Percentiles rank a stretch among this genome's conserved stretches.
Conservation (phyloP, 2,888 invertebrate genomes). For the Escarpia spicata region DNA sequence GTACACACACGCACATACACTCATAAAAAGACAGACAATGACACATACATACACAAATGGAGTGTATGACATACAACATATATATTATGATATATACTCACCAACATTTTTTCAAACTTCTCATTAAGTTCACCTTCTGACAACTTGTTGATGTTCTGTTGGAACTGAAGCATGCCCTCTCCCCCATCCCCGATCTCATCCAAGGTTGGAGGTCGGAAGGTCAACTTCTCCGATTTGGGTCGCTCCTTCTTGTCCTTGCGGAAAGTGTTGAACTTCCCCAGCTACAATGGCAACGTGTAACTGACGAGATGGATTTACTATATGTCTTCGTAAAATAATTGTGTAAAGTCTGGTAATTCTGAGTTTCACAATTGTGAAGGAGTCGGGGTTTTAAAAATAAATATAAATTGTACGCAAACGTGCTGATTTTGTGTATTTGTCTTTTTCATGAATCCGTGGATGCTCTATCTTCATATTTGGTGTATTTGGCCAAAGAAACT, state of each 20-base stretch:
- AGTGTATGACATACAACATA: neutral
- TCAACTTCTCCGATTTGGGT: constrained; percentile 22
- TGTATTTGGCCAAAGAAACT: too few relatives aligned
- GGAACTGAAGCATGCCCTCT: constrained; percentile 26
- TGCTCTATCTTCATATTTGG: too few relatives aligned
- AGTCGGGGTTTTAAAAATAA: too few relatives aligned
- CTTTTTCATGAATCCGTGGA: too few relatives aligned
- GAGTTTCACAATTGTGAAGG: too few relatives aligned
- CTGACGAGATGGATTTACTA: neutral
- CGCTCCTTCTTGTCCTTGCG: constrained; percentile 49
- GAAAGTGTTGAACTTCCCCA: constrained; percentile 48
- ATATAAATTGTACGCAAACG: too few relatives aligned
- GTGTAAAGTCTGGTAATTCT: neutral
- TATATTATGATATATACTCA: constrained; percentile 60
- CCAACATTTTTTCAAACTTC: constrained; percentile 84
- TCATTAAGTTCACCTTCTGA: constrained; percentile 77
- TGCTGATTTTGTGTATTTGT: too few relatives aligned
- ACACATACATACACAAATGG: constrained; percentile 29
- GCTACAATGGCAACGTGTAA: constrained; percentile 43
- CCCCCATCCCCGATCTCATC: constrained; percentile 24
- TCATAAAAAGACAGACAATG: constrained; percentile 28
- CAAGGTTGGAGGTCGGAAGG: constrained; percentile 29
- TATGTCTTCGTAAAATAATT: neutral
- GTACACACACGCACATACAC: constrained; percentile 27
- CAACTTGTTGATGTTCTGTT: constrained; percentile 68